Evolutionary conservation across 2,888 invertebrate species (phyloP).

Genomic region (Harpagoxenus sublaevis): DNA sequence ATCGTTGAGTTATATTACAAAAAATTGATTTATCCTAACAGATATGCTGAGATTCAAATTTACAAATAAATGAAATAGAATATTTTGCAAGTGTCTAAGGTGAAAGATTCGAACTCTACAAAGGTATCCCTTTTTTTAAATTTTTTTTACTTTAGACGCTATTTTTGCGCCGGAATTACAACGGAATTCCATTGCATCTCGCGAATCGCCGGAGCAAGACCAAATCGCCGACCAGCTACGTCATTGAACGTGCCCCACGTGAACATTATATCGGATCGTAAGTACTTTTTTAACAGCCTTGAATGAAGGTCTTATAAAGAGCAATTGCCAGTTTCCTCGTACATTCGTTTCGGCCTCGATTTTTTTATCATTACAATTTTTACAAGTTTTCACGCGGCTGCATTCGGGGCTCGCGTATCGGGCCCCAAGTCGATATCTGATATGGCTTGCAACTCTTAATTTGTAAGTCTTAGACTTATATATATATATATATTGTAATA

Average conservation of each 20-base stretch:
- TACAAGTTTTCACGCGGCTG: neutral
- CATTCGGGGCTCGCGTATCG: neutral
- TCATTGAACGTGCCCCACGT: conserved; percentile 36
- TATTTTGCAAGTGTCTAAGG: neutral
- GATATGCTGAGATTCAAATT: neutral
- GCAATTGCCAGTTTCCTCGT: conserved; percentile 72
- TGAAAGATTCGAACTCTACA: neutral
- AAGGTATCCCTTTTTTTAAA: neutral
- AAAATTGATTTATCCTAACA: too few species aligned
- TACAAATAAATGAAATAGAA: neutral
- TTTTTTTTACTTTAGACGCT: neutral
- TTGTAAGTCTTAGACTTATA: too few species aligned
- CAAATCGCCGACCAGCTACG: conserved; percentile 36
- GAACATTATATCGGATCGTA: conserved; percentile 53
- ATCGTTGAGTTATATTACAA: too few species aligned
- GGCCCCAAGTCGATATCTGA: neutral
- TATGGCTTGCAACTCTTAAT: too few species aligned
- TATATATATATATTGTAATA: too few species aligned
- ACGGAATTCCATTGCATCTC: conserved; percentile 52
- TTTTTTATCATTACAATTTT: conserved; percentile 53
- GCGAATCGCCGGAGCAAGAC: conserved; percentile 46
- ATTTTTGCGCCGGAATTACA: conserved; percentile 36
- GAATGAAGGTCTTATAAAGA: conserved; percentile 68
- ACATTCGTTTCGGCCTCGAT: conserved; percentile 67
- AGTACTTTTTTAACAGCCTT: conserved; percentile 71